These are phyloP conservation scores for Paraescarpia echinospica DNA, from an alignment of 1,140 invertebrate genomes.

Conservation along the genomic window DNA sequence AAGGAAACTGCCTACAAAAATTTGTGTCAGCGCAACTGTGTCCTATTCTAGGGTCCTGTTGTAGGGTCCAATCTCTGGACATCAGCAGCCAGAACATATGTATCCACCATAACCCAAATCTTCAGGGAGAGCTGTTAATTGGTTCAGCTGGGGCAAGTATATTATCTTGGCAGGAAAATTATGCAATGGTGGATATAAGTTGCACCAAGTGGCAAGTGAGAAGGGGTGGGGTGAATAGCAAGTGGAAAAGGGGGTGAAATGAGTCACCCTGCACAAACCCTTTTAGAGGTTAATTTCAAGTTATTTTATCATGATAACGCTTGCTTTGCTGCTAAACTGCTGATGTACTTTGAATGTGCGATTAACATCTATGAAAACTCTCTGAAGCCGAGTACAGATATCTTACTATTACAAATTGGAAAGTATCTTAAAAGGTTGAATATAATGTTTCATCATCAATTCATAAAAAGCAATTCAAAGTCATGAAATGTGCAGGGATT, in stretches of 20 bases:
- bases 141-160: background rate
- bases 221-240: background rate
- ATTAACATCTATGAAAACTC: background rate
- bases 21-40: background rate
- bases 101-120: background rate
- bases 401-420: background rate
- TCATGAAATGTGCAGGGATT: background rate
- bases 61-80: background rate
- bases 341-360: background rate
- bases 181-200: background rate
- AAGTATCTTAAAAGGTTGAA: too few relatives aligned
- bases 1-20: background rate
- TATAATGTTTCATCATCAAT: background rate
- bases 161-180: background rate
- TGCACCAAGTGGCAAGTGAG: background rate
- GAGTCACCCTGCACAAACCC: background rate
- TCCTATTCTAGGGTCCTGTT: conserved; percentile 4
- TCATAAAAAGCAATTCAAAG: background rate
- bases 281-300: background rate
- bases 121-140: background rate
- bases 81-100: too few relatives aligned
- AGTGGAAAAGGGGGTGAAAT: background rate
- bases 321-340: background rate
- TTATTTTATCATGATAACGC: background rate
- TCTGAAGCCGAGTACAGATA: background rate